These are phyloP conservation scores for Mythimna loreyi DNA, from an alignment of 2,888 invertebrate species.

Conservation along the genomic window DNA sequence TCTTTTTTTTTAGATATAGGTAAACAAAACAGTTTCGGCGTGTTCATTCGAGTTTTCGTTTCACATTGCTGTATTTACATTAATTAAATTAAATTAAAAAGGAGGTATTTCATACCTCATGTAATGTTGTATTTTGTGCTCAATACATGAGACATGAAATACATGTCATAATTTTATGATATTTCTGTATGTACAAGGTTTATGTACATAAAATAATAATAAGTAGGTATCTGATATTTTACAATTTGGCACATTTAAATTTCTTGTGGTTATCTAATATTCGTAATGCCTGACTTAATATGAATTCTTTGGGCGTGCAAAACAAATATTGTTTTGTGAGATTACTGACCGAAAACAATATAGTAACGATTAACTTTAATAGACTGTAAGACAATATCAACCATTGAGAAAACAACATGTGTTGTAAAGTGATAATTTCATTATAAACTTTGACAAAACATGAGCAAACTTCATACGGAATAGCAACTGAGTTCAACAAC, in stretches of 20 bases:
- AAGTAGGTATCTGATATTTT: slow-evolving; percentile 72
- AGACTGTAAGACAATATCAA: slow-evolving; percentile 69
- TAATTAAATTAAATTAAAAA: slow-evolving; percentile 54
- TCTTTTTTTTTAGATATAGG: slow-evolving; percentile 43
- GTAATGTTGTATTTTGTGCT: slow-evolving; percentile 53
- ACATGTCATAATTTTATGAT: slow-evolving; percentile 62
- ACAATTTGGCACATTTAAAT: slow-evolving; percentile 84
- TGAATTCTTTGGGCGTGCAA: slow-evolving; percentile 79
- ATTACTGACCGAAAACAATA: slow-evolving; percentile 82
- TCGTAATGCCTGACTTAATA: slow-evolving; percentile 70
- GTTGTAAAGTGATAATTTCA: slow-evolving; percentile 60
- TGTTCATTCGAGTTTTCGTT: slow-evolving; percentile 64
- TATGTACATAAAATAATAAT: slow-evolving; percentile 67
- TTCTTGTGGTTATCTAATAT: slow-evolving; percentile 65
- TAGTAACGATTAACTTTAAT: slow-evolving; percentile 77
- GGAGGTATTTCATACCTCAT: slow-evolving; percentile 59
- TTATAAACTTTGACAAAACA: slow-evolving; percentile 65
- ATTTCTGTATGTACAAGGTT: slow-evolving; percentile 62
- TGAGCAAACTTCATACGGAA: slow-evolving; percentile 55
- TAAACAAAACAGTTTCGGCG: slow-evolving; percentile 53
- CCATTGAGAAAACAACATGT: slow-evolving; percentile 59
- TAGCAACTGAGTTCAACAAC: slow-evolving; percentile 49
- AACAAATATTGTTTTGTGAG: slow-evolving; percentile 69
- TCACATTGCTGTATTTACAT: slow-evolving; percentile 63
- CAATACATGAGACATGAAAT: slow-evolving; percentile 59